Evolutionary conservation across 2,888 invertebrate genomes (phyloP), one percentile per base, ranked within the genome.

Genomic region (Didymodactylos carnosus): DNA sequence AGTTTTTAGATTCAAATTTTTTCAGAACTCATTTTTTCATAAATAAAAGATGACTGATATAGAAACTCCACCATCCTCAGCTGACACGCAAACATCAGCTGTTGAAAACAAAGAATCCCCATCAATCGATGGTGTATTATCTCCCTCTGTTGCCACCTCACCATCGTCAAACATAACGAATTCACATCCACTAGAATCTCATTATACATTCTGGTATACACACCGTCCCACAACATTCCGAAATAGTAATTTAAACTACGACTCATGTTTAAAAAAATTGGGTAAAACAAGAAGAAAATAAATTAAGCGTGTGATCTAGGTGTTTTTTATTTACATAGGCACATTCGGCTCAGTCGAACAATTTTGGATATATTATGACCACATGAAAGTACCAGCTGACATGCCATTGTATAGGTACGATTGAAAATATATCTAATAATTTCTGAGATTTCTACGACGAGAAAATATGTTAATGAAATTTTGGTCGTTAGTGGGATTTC

Each of bases 321-420:
- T 16, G 46, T 23, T 4, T 49, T 49, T 23, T 2, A 3, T 23
- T 49, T 2, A 6, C 19, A 70, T 70, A 39, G 73, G 73, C 11
- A 73, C 73, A 70, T 73, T 73, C 40, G 70, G 70, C 14, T 70
- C 49, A 29, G 70, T 73, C 8, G 73, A 73, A 70, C 39, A 73
- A 62, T 73, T 73, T 35, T 73, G 73, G 73, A 41, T 40, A 41
- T 73, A 73, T 70, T 73, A 73, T 53, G 73, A 51, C 39, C 73
- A 71, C 41, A 73, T 73, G 70, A 71, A 70, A n/a, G 23, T 70
- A 40, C 73, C 73, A 39, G 39, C 70, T 41, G 73, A 73, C 39
- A 27, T 73, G n/a, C 46, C 46, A 49, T 23, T 49, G 7, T 49
- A 49, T 8, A 49, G 46, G 46, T 49, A 49, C 10, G 19, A 3